Evolutionary conservation across 2,113 vertebrate species (phyloP).

Genomic region (Rhegmatorhina hoffmannsi): DNA sequence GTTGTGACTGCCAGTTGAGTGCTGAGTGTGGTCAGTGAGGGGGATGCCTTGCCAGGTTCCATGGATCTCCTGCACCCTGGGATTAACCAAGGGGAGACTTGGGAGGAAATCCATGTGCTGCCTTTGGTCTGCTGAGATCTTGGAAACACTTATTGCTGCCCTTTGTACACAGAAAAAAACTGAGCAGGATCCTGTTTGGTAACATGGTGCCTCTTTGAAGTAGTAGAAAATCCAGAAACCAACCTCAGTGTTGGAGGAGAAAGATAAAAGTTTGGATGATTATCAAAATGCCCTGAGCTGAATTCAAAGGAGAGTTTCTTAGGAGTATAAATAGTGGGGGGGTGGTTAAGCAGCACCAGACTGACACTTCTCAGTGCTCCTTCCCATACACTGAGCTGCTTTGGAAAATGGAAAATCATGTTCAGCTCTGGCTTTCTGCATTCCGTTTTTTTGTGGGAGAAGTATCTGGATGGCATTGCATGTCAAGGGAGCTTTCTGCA

Average conservation of each 20-base stretch:
- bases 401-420: not conserved
- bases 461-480: not conserved
- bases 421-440: not conserved
- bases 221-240: slow-evolving; percentile 26
- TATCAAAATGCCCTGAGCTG: slow-evolving; percentile 19
- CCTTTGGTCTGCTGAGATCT: not conserved
- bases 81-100: not conserved
- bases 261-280: not conserved
- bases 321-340: not conserved
- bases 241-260: not conserved
- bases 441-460: not conserved
- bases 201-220: not conserved
- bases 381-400: not conserved
- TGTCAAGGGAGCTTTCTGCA: not conserved
- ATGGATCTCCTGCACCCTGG: not conserved
- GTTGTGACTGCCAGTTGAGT: not conserved
- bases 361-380: not conserved
- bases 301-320: not conserved
- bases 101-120: not conserved
- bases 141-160: not conserved
- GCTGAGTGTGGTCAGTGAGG: not conserved
- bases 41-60: not conserved
- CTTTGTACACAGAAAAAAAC: not conserved
- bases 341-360: not conserved
- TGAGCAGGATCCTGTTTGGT: not conserved